Conservation (phyloP, 2,113 vertebrate genomes). For the Prochilodus magdalenae region DNA sequence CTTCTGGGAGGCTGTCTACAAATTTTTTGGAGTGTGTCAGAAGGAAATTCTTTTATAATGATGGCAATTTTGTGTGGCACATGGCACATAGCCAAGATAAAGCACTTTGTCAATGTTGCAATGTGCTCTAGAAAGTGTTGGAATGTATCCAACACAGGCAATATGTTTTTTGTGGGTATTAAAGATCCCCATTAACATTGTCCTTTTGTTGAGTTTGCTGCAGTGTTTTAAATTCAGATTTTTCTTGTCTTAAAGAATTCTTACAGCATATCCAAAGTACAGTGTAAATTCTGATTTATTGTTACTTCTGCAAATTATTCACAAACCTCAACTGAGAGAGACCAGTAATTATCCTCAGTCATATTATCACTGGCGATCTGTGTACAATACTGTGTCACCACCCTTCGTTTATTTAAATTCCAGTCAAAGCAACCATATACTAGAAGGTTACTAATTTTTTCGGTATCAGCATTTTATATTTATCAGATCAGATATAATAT, state of each 20-base stretch:
- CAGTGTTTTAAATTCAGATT: too few species aligned
- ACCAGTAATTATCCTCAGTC: neutral
- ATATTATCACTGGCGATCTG: neutral
- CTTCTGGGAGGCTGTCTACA: too few species aligned
- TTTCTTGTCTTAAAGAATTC: too few species aligned
- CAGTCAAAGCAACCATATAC: too few species aligned
- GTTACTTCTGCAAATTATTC: neutral
- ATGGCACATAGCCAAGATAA: neutral
- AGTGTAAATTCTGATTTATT: neutral
- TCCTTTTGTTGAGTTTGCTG: neutral
- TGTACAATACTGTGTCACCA: neutral
- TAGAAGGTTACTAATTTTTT: too few species aligned
- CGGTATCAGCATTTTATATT: too few species aligned
- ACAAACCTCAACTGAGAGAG: neutral
- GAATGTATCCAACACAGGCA: neutral
- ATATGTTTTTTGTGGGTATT: neutral
- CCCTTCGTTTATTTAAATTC: too few species aligned
- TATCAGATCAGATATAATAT: too few species aligned
- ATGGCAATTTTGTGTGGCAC: neutral
- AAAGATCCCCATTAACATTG: neutral
- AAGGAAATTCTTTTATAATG: constrained; percentile 7
- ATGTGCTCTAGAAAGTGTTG: neutral
- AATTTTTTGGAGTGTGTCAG: too few species aligned
- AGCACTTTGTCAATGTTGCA: neutral
- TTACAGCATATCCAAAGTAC: neutral